Base-by-base conservation (phyloP, 2,888 invertebrate genomes). In the Acrobasis repandana region DNA sequence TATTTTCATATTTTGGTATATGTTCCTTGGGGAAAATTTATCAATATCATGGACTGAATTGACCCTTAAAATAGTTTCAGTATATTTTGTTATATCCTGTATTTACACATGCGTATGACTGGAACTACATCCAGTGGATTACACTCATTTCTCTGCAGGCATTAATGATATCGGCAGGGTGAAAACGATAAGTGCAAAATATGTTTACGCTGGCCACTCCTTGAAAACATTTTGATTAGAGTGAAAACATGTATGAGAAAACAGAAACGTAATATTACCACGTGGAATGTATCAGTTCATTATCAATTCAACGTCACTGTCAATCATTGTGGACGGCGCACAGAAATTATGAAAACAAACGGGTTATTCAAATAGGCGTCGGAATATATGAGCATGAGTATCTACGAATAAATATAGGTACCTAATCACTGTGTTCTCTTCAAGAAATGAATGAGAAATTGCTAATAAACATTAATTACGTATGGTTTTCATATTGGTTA, bases 281-380 rank as follows among this genome's bases (percentile, higher is more conserved):
- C 28, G 14, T 18, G 14, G 50, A 50, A 50, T 46, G 46, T 20
- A 56, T 56, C 15, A 10, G 16, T 36, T 52, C 52, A 52, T 52
- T 36, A 34, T 4, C 36, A 36, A 34, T 46, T 56, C 43, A 46
- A 28, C 47, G 56, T 57, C 47, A 28, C n/a, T 57, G 56, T 48
- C 57, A 58, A 58, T 58, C 57, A 58, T 4, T 15, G n/a, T 18
- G 43, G 43, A 56, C 20, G 14, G 10, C 6, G 34, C 16, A 2
- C n/a, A 16, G 47, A 16, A 48, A 14, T 48, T 34, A 48, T 28
- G 28, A 28, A 56, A 46, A 15, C n/a, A 56, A 56, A 43, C 56
- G 10, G 15, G 52, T 52, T 52, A 52, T 52, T 15, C 36, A 36
- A 51, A 51, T 52, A 36, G 10, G 16, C 15, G 9, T 16, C n/a